phyloP scores from a whole-genome alignment of 2,888 invertebrate species.

The Cybosia mesomella region DNA sequence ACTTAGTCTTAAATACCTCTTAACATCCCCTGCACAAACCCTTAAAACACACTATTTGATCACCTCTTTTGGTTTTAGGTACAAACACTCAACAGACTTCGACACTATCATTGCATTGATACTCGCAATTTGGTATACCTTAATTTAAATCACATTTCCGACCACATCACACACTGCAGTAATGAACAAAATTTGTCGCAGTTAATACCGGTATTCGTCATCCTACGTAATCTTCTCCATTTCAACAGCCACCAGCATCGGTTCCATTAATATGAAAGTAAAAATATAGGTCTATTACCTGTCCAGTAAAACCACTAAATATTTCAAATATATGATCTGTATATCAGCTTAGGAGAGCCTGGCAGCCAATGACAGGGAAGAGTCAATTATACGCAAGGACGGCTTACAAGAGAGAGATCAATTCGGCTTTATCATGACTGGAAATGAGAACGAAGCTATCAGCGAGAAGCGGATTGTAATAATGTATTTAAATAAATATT shows the following conservation, averaged over 20 bases:
- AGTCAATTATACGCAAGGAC: constrained; percentile 85
- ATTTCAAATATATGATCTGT: constrained; percentile 65
- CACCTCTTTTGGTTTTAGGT: too few species aligned
- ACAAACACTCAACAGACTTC: too few species aligned
- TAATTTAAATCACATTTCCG: neutral
- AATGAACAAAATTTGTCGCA: neutral
- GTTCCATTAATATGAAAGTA: neutral
- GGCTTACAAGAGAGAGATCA: constrained; percentile 82
- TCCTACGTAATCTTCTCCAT: neutral
- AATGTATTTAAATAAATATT: neutral
- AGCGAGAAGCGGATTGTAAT: constrained; percentile 32
- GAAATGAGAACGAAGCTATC: constrained; percentile 46
- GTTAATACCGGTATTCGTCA: neutral
- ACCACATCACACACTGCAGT: neutral
- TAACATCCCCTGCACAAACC: too few species aligned
- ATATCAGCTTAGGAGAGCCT: constrained; percentile 60
- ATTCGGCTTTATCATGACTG: constrained; percentile 81
- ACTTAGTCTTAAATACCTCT: too few species aligned
- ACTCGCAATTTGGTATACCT: neutral
- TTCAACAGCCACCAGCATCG: neutral
- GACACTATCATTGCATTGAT: too few species aligned
- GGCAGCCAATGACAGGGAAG: constrained; percentile 82
- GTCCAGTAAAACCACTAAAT: constrained; percentile 56
- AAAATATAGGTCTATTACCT: constrained; percentile 15
- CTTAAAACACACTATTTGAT: too few species aligned